Evolutionary conservation across 2,113 vertebrate genomes (phyloP).

Genomic region (Cebidichthys violaceus): DNA sequence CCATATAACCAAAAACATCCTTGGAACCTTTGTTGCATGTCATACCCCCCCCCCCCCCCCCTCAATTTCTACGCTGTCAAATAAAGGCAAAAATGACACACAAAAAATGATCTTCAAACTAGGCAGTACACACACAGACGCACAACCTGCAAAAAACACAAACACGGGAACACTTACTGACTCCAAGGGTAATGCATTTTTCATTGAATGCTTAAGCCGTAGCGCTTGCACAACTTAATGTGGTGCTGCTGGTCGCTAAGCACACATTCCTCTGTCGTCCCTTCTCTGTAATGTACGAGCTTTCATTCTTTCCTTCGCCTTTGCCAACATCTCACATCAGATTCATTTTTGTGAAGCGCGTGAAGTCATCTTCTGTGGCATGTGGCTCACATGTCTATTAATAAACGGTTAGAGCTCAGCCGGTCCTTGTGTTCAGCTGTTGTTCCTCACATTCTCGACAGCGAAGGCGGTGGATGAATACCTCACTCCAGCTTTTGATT

Average conservation of each 20-base stretch:
- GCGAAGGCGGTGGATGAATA: background rate
- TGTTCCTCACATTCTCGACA: background rate
- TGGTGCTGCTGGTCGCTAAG: conserved; percentile 16
- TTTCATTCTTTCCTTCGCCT: conserved; percentile 2
- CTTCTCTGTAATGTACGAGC: background rate
- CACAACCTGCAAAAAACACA: conserved; percentile 17
- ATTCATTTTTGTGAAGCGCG: background rate
- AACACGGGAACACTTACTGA: conserved; percentile 43
- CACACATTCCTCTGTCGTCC: conserved; percentile 14
- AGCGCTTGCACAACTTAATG: background rate
- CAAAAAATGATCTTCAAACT: background rate
- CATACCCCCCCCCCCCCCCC: background rate
- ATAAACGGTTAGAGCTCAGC: conserved; percentile 4
- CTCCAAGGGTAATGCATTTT: conserved; percentile 61
- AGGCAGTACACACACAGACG: background rate
- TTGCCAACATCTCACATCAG: background rate
- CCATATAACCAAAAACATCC: background rate
- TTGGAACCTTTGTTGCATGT: background rate
- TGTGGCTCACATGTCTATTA: background rate
- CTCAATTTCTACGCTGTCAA: background rate
- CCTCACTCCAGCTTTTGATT: conserved; percentile 2
- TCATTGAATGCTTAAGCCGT: conserved; percentile 48
- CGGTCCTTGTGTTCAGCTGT: background rate
- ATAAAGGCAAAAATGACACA: background rate
- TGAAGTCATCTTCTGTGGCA: background rate